phyloP scores from a whole-genome alignment of 2,888 invertebrate genomes.

The Uropetala carovei region DNA sequence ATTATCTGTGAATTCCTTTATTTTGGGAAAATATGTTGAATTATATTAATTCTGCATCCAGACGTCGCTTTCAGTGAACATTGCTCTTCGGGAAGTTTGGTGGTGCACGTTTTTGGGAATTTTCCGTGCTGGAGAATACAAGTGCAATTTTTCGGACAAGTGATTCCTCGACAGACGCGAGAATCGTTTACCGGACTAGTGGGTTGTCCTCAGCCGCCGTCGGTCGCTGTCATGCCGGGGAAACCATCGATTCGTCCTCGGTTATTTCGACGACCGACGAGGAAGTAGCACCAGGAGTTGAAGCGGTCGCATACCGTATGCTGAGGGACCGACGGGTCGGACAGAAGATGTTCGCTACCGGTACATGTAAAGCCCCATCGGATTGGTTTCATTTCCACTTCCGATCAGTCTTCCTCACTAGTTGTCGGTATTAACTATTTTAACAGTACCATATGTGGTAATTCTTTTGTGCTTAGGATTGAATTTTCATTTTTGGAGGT shows the following conservation, averaged over 20 bases:
- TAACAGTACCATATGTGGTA: no score
- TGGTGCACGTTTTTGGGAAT: no score
- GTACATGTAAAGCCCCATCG: background rate
- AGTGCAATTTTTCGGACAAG: background rate
- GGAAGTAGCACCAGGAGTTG: background rate
- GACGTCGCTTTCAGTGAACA: no score
- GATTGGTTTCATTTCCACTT: no score
- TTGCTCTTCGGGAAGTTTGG: no score
- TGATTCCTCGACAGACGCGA: background rate
- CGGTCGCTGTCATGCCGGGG: slow-evolving; percentile 43
- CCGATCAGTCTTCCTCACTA: no score
- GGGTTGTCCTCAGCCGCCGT: background rate
- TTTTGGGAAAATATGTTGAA: no score
- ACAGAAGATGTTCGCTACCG: slow-evolving; percentile 45
- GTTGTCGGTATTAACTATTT: no score
- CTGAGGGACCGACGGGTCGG: slow-evolving; percentile 26
- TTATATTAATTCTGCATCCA: no score
- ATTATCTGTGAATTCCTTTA: no score
- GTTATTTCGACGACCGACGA: background rate
- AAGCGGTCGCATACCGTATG: background rate
- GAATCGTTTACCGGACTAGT: background rate
- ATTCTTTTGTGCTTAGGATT: no score
- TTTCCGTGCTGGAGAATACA: background rate
- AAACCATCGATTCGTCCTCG: background rate
- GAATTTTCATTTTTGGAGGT: no score